These are phyloP conservation scores for Nematopogon swammerdamellus DNA, from an alignment of 2,888 invertebrate genomes.

Conservation along the genomic window DNA sequence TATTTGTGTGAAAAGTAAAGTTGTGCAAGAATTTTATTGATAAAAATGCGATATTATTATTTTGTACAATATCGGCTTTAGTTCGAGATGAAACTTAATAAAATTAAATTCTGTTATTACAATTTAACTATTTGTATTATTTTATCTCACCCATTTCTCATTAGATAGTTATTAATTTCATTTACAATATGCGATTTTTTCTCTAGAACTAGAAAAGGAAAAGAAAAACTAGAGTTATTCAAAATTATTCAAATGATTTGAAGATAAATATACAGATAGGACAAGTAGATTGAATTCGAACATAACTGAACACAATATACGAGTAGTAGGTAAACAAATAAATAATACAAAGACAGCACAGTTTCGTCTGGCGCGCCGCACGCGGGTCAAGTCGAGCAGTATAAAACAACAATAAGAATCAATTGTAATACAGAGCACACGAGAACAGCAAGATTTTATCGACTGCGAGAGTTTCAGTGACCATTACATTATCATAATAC, in stretches of 20 bases:
- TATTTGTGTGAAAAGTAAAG: constrained; percentile 36
- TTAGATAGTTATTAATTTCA: too few relatives aligned
- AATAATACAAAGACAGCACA: too few relatives aligned
- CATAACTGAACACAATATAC: too few relatives aligned
- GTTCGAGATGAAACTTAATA: constrained; percentile 51
- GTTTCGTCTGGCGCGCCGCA: too few relatives aligned
- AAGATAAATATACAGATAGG: too few relatives aligned
- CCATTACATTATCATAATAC: neutral
- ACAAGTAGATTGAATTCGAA: too few relatives aligned
- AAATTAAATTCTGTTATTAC: constrained; percentile 58
- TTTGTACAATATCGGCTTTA: constrained; percentile 56
- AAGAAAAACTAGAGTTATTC: too few relatives aligned
- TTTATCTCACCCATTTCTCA: constrained; percentile 7
- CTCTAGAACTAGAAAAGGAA: too few relatives aligned
- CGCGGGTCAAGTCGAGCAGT: neutral
- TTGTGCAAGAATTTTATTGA: constrained; percentile 46
- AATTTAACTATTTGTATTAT: constrained; percentile 25
- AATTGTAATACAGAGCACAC: neutral
- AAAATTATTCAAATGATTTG: too few relatives aligned
- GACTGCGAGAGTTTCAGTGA: neutral
- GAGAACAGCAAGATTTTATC: neutral
- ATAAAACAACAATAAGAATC: neutral
- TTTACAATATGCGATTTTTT: too few relatives aligned
- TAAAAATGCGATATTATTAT: constrained; percentile 42
- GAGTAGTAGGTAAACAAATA: too few relatives aligned